Evolutionary conservation across 2,888 invertebrate genomes (phyloP), one percentile per base, ranked within the genome.

Genomic region (Trichopoda pennipes): DNA sequence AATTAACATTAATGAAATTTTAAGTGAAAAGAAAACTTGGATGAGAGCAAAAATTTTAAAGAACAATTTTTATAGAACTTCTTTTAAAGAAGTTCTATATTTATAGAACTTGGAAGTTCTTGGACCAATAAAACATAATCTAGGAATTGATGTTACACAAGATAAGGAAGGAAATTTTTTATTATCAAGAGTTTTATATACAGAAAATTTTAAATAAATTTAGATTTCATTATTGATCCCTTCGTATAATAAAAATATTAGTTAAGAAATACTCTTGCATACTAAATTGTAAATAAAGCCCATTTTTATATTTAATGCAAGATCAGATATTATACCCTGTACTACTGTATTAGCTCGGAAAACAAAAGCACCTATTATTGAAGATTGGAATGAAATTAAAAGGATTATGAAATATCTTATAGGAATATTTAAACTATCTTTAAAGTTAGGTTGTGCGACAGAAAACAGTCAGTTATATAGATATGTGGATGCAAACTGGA

Each of bases 261-360:
- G 12, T 32, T 32, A 44, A 44, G 69, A 69, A 44, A 55, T 10
- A 12, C 16, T 69, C 4, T 42, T 69, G 19, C 16, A 56, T 32
- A 69, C 56, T 44, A 38, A 44, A n/a, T 12, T 28, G 17, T 66
- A 66, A 10, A 35, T 28, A n/a, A 66, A 66, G 19, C 21, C 38
- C 1, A 64, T 64, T 66, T 51, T 14, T 53, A 66, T 66, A 66
- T 51, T 35, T 66, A 53, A 53, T 51, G 19, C 66, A 51, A 66
- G 38, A 51, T 38, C 66, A 19, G 66, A 66, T 35, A 66, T 58
- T 35, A 17, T 35, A 35, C 35, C 35, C 17, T 35, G 56, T 35
- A 16, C 16, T 35, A 17, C 56, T 12, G 17, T 58, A 58, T 19
- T 61, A 23, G 21, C 61, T 56, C 51, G 21, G 19, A 68, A 68